These are phyloP conservation scores for Mesocricetus auratus DNA, from an alignment of 2,113 vertebrate species.

Conservation along the genomic window DNA sequence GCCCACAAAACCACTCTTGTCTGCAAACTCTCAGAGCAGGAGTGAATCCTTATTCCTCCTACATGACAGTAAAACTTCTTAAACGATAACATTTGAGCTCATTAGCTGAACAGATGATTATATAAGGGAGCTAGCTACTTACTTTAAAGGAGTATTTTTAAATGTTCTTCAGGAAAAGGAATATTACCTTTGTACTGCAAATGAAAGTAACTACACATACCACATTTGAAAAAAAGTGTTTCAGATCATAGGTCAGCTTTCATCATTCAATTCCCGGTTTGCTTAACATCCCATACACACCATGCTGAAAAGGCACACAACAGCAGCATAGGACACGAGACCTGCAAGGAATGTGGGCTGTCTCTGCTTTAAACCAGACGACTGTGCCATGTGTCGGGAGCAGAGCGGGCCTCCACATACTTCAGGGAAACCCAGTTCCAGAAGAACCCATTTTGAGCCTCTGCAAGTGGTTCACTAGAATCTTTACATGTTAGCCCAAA, in stretches of 20 bases:
- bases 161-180: background rate
- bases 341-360: rapidly evolving
- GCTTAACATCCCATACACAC: background rate
- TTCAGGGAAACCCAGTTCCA: rapidly evolving
- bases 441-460: background rate
- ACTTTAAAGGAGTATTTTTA: background rate
- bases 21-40: background rate
- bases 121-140: background rate
- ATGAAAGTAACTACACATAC: background rate
- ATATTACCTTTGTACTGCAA: background rate
- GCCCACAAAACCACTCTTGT: background rate
- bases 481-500: background rate
- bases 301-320: background rate
- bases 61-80: background rate
- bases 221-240: background rate
- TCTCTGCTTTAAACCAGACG: background rate
- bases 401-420: too few relatives aligned
- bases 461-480: background rate
- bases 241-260: background rate
- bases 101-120: background rate
- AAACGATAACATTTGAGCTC: background rate
- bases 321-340: background rate
- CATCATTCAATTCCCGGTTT: background rate
- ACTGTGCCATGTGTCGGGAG: rapidly evolving
- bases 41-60: background rate